Evolutionary conservation across 2,113 vertebrate species (phyloP), one percentile per base, ranked within the genome.

Genomic region (Phaetusa simplex): DNA sequence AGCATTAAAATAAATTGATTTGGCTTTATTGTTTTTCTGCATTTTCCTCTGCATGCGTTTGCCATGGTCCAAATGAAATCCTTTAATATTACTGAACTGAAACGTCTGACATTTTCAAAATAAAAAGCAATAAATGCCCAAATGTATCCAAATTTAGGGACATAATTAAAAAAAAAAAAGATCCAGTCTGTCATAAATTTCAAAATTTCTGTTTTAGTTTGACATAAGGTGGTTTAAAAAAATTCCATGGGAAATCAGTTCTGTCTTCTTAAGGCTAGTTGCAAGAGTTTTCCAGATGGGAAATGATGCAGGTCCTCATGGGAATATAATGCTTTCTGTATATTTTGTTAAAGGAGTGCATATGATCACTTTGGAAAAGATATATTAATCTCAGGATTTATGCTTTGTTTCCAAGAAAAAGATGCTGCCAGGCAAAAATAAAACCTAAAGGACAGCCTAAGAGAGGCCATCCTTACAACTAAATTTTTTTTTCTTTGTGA

Each of bases 201-300:
- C 26, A 85, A 47, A 76, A 82, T 79, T 87, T 89, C 34, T 17
- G 47, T 72, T 91, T 87, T 90, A 29, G 7, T 72, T 88, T 76
- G 36, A 49, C 53, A 77, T 88, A 77, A 86, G 36, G 34, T 16
- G 8, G 7, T 61, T 91, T 40, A 30, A 77, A 92, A 93, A 93
- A 59, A 69, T 30, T 67, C 21, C 49, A 53, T 45, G 23, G 82
- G 53, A 86, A 96, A 94, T 70, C 0, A 66, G 10, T 73, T 85
- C 49, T 82, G 5, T 78, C 43, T 47, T 82, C 70, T 76, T 66
- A 85, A 93, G 66, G 40, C 30, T 88, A 61, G 61, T 61, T 90
- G 76, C 52, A 93, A 91, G 66, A 91, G 30, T 82, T 94, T 89
- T 95, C 84, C 90, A 95, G 66, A 97, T 89, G 86, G 90, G 70